Evolutionary conservation across 1,140 invertebrate species (phyloP).

Genomic region (Contarinia nasturtii): DNA sequence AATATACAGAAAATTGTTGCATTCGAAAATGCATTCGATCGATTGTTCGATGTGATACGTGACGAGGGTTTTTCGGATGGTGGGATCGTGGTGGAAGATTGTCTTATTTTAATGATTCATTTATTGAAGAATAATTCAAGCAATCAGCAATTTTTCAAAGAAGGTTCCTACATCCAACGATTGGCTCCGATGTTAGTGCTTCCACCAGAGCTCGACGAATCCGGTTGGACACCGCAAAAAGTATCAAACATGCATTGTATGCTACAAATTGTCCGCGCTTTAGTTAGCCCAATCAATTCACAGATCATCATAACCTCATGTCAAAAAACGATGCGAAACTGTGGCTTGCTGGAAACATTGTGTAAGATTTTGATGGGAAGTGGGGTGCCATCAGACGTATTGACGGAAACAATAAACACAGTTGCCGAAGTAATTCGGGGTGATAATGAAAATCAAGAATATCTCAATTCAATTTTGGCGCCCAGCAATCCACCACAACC

Average conservation of each 20-base stretch:
- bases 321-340: constrained; percentile 74
- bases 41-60: constrained; percentile 79
- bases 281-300: constrained; percentile 79
- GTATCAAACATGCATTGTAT: constrained; percentile 85
- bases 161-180: constrained; percentile 84
- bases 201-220: constrained; percentile 46
- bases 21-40: constrained; percentile 97
- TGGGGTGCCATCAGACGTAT: constrained; percentile 89
- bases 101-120: constrained; percentile 85
- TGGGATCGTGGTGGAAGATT: constrained; percentile 96
- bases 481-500: constrained; percentile 81
- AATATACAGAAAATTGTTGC: constrained; percentile 99
- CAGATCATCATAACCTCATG: constrained; percentile 51
- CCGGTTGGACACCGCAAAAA: constrained; percentile 85
- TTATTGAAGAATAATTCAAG: constrained; percentile 88
- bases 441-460: constrained; percentile 78
- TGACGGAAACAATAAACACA: constrained; percentile 90
- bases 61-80: constrained; percentile 89
- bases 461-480: constrained; percentile 77
- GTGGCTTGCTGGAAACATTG: constrained; percentile 60
- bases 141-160: constrained; percentile 98
- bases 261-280: constrained; percentile 70
- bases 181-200: constrained; percentile 73
- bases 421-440: constrained; percentile 91
- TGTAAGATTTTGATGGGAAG: constrained; percentile 85